These are phyloP conservation scores for Hirundichthys speculiger DNA, from an alignment of 2,113 vertebrate species.

Conservation along the genomic window DNA sequence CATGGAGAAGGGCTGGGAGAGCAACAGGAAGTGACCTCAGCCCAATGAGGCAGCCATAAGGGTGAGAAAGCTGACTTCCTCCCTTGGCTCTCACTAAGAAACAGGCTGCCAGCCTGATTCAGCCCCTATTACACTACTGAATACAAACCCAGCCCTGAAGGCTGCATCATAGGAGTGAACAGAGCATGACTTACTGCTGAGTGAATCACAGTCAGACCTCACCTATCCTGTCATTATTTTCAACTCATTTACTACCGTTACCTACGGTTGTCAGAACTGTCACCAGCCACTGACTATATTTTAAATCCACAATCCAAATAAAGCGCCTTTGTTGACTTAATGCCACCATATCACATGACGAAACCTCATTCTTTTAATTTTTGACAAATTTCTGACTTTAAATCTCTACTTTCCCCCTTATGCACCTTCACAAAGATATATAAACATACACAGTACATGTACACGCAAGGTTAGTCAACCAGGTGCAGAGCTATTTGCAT, in stretches of 20 bases:
- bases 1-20: constrained; percentile 89
- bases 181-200: constrained; percentile 42
- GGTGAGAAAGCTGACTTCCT: constrained; percentile 93
- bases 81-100: constrained; percentile 94
- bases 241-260: neutral
- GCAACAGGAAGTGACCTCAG: constrained; percentile 97
- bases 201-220: constrained; percentile 13
- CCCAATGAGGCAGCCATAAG: constrained; percentile 91
- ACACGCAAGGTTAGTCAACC: constrained; percentile 72
- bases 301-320: too few relatives aligned
- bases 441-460: constrained; percentile 56
- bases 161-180: constrained; percentile 27
- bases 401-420: constrained; percentile 17
- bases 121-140: constrained; percentile 81
- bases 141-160: constrained; percentile 44
- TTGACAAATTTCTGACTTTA: constrained; percentile 24
- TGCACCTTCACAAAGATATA: constrained; percentile 65
- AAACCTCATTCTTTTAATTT: constrained; percentile 1
- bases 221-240: constrained; percentile 4
- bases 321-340: too few relatives aligned
- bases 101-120: constrained; percentile 90
- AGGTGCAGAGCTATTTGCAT: constrained; percentile 77
- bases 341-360: too few relatives aligned
- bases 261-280: neutral
- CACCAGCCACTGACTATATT: neutral